These are phyloP conservation scores for Anoncus sp. DNA, from an alignment of 2,888 invertebrate species.

Conservation along the genomic window DNA sequence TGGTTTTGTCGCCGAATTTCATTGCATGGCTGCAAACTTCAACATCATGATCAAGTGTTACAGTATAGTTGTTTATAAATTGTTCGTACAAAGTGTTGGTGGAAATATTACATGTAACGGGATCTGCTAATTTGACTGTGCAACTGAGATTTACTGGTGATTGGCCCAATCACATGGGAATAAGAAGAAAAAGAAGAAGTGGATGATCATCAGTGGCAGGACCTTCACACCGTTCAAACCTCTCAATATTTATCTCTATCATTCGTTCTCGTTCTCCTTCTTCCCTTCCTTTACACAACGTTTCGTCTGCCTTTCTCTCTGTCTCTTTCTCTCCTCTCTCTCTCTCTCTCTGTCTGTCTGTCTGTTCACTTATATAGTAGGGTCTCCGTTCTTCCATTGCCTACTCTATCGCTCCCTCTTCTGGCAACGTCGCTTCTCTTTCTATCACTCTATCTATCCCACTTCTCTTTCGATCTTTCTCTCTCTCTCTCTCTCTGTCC, in stretches of 20 bases:
- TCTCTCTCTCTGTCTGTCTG: conserved; percentile 35
- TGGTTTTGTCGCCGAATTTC: too few species aligned
- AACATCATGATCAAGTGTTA: too few species aligned
- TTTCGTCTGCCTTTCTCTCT: conserved; percentile 28
- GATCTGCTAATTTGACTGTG: background rate
- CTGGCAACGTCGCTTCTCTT: conserved; percentile 46
- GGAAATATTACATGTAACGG: background rate
- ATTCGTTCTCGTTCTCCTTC: conserved; percentile 46
- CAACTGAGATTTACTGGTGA: background rate
- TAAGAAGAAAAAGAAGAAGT: conserved; percentile 7
- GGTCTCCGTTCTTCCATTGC: conserved; percentile 62
- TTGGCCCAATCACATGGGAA: conserved; percentile 16
- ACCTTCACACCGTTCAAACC: conserved; percentile 60
- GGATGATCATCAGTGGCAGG: conserved; percentile 53
- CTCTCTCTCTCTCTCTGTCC: conserved; percentile 40
- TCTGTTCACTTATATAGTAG: conserved; percentile 29
- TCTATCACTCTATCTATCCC: conserved; percentile 42
- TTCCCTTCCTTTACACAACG: conserved; percentile 29
- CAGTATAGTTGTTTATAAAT: background rate
- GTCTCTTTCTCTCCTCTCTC: conserved; percentile 47
- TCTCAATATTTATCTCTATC: conserved; percentile 55
- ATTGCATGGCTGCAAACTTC: too few species aligned
- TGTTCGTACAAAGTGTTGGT: conserved; percentile 2
- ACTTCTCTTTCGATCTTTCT: too few species aligned
- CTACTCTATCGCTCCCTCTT: conserved; percentile 54